Conservation (phyloP, 1,140 invertebrate genomes). For the Eurosta solidaginis region DNA sequence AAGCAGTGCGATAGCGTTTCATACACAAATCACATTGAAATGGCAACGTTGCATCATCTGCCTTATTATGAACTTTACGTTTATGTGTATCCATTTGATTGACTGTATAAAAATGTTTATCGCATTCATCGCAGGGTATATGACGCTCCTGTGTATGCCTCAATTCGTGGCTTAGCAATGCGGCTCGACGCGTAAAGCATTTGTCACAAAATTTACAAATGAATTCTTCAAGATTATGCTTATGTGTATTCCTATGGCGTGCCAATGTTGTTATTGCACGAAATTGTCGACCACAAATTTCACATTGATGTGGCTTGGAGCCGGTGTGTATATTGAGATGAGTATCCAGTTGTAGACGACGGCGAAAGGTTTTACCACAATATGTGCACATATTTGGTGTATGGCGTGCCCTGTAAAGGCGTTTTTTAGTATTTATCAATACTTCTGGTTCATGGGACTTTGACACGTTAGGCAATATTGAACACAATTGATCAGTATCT, state of each 20-base stretch:
- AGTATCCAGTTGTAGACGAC: slow-evolving; percentile 44
- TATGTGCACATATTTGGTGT: slow-evolving; percentile 36
- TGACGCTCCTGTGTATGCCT: slow-evolving; percentile 39
- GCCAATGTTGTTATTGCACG: slow-evolving; percentile 39
- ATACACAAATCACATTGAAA: slow-evolving; percentile 40
- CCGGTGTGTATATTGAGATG: slow-evolving; percentile 67
- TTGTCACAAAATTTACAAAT: slow-evolving; percentile 38
- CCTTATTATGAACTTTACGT: slow-evolving; percentile 35
- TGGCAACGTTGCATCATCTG: slow-evolving; percentile 23
- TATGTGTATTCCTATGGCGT: slow-evolving; percentile 40
- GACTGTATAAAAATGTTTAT: slow-evolving; percentile 39
- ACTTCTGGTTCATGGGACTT: background rate
- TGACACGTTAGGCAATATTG: background rate
- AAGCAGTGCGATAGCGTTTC: slow-evolving; percentile 41
- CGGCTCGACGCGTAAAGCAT: slow-evolving; percentile 37
- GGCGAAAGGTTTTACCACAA: slow-evolving; percentile 40
- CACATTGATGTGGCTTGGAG: slow-evolving; percentile 67
- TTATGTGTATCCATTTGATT: slow-evolving; percentile 44
- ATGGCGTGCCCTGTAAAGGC: slow-evolving; percentile 35
- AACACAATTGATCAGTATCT: background rate
- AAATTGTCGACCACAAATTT: slow-evolving; percentile 64
- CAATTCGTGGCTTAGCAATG: slow-evolving; percentile 40
- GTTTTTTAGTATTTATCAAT: background rate
- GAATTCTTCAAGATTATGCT: slow-evolving; percentile 31
- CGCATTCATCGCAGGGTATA: slow-evolving; percentile 35